A percentile compares a stretch with the other conserved stretches of the same genome.
These are phyloP conservation scores for Nomada goodeniana DNA, from an alignment of 2,888 invertebrate genomes.

Conservation along the genomic window DNA sequence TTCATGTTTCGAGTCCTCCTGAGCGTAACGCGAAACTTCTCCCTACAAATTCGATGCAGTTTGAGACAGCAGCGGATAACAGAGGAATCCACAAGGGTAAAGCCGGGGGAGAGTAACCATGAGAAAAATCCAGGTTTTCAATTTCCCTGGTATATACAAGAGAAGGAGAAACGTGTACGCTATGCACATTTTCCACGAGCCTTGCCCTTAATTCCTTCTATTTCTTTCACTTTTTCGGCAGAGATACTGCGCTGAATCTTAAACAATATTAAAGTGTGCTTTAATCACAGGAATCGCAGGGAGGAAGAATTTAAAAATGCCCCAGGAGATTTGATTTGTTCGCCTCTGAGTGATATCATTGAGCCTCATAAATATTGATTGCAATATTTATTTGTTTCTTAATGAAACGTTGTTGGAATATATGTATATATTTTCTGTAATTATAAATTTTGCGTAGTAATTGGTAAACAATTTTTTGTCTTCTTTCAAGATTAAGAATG, in stretches of 20 bases:
- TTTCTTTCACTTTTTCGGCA: not conserved
- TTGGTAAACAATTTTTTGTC: no score
- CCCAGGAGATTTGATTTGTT: no score
- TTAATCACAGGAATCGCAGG: not conserved
- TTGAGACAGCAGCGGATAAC: conserved; percentile 40
- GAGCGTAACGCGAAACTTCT: conserved; percentile 28
- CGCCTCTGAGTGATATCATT: no score
- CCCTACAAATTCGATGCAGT: conserved; percentile 48
- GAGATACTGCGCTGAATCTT: not conserved
- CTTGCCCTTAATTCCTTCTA: conserved; percentile 19
- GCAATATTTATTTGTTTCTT: no score
- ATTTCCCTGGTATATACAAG: conserved; percentile 29
- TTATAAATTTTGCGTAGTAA: no score
- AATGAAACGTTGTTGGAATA: no score
- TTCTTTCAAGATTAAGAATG: no score
- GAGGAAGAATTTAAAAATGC: no score
- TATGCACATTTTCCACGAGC: conserved; percentile 6
- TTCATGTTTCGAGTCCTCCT: conserved; percentile 34
- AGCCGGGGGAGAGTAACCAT: conserved; percentile 11
- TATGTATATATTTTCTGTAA: no score
- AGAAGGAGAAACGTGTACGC: not conserved
- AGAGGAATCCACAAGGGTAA: conserved; percentile 31
- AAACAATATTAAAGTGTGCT: not conserved
- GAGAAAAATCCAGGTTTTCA: conserved; percentile 47
- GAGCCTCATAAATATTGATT: no score